Conservation (phyloP, 2,113 vertebrate species). For the Progne subis region DNA sequence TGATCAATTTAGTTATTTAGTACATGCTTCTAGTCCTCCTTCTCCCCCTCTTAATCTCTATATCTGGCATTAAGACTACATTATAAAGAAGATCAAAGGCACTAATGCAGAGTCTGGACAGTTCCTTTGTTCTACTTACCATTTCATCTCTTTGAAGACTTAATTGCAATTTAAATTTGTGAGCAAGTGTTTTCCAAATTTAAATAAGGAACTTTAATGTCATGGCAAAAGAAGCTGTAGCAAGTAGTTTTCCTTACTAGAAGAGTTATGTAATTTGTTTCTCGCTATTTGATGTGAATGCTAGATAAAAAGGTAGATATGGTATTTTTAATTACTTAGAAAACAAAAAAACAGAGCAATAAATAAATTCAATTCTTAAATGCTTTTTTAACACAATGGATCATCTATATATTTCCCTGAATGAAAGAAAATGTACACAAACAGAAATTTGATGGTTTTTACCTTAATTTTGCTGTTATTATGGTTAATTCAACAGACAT, state of each 20-base stretch:
- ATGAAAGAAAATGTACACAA: neutral
- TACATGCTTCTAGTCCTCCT: neutral
- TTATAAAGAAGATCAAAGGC: slow-evolving; percentile 50
- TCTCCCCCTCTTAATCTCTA: neutral
- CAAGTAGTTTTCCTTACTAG: neutral
- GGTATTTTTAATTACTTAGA: neutral
- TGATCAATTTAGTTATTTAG: neutral
- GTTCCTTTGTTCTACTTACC: slow-evolving; percentile 35
- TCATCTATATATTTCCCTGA: neutral
- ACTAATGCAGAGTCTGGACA: slow-evolving; percentile 51
- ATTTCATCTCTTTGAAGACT: slow-evolving; percentile 35
- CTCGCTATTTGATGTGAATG: neutral
- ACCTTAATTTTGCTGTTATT: neutral
- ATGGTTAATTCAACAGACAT: neutral
- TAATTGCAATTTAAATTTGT: slow-evolving; percentile 18
- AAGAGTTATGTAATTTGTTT: neutral
- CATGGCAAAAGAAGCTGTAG: neutral
- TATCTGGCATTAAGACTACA: neutral
- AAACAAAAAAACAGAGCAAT: neutral
- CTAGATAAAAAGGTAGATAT: neutral
- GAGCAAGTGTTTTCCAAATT: neutral
- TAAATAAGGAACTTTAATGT: neutral
- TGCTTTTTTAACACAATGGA: neutral
- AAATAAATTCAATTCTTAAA: neutral
- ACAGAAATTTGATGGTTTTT: neutral